Evolutionary conservation across 2,888 invertebrate species (phyloP).

Genomic region (Drosophila dives): DNA sequence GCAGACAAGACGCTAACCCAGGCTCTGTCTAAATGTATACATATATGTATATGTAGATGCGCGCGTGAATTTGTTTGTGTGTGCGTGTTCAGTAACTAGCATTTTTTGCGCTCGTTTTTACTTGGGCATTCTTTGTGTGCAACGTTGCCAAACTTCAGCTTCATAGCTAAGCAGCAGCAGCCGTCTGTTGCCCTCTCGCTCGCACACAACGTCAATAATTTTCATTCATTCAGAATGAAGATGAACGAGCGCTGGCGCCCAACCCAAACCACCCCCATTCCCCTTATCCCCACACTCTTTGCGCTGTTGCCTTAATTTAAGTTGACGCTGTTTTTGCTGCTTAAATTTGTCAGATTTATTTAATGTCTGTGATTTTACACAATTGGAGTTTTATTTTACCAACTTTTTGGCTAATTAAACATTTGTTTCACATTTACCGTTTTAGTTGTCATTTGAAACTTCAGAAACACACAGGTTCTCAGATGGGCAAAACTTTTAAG

Average conservation of each 20-base stretch:
- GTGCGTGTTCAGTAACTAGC: conserved; percentile 64
- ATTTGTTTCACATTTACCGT: conserved; percentile 23
- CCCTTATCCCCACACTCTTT: background rate
- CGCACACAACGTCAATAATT: conserved; percentile 61
- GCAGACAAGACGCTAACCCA: conserved; percentile 52
- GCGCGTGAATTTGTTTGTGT: conserved; percentile 16
- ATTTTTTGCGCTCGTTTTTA: conserved; percentile 71
- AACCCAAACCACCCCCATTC: background rate
- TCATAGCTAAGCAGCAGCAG: conserved; percentile 27
- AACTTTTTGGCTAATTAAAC: conserved; percentile 32
- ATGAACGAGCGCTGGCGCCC: conserved; percentile 34
- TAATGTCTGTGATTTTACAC: conserved; percentile 28
- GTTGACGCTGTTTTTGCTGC: conserved; percentile 23
- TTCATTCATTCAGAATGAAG: conserved; percentile 71
- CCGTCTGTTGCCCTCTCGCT: conserved; percentile 11
- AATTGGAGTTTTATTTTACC: conserved; percentile 37
- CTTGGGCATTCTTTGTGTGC: conserved; percentile 68
- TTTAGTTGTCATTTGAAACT: conserved; percentile 22
- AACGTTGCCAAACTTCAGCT: conserved; percentile 61
- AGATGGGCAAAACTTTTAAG: conserved; percentile 13
- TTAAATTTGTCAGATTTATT: conserved; percentile 44
- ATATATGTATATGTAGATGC: conserved; percentile 1
- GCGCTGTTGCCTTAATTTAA: conserved; percentile 49
- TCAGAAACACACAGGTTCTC: background rate
- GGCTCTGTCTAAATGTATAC: conserved; percentile 14